A percentile compares a stretch with the other conserved stretches of the same genome.
These are phyloP conservation scores for Apodemus sylvaticus DNA, from an alignment of 2,113 vertebrate genomes.

Conservation along the genomic window DNA sequence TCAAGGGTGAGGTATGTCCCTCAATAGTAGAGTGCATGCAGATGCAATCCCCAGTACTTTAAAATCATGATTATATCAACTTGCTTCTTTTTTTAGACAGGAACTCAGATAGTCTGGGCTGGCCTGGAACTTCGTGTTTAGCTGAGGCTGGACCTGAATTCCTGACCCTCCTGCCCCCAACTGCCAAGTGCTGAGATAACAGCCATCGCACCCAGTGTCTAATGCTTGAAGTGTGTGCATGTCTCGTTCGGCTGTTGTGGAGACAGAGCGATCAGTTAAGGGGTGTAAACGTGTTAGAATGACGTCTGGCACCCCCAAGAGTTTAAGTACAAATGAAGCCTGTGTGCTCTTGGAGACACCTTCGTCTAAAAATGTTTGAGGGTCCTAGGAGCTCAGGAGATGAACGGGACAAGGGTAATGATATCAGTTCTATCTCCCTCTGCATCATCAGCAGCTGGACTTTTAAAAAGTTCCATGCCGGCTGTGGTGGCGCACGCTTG, in stretches of 20 bases:
- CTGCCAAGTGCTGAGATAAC: background rate
- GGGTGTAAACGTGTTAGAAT: background rate
- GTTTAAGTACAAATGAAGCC: background rate
- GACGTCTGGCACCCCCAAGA: background rate
- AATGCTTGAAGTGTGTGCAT: background rate
- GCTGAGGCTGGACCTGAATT: background rate
- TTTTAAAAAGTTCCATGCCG: background rate
- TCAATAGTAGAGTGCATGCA: background rate
- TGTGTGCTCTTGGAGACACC: background rate
- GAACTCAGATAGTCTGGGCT: background rate
- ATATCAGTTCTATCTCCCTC: background rate
- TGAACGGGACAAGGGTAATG: background rate
- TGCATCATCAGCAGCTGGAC: conserved; percentile 20
- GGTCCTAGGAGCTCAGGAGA: background rate
- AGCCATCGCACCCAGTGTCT: background rate
- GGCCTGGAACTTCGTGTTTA: background rate
- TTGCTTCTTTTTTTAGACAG: background rate
- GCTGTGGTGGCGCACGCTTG: background rate
- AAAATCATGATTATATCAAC: background rate
- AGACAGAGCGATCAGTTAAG: conserved; percentile 6
- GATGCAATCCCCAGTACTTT: background rate
- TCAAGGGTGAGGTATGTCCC: background rate
- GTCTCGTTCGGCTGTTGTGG: background rate
- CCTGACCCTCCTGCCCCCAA: background rate
- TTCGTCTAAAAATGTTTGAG: conserved; percentile 26